These are phyloP conservation scores for Eristalis arbustorum DNA, from an alignment of 2,888 invertebrate genomes.

Conservation along the genomic window DNA sequence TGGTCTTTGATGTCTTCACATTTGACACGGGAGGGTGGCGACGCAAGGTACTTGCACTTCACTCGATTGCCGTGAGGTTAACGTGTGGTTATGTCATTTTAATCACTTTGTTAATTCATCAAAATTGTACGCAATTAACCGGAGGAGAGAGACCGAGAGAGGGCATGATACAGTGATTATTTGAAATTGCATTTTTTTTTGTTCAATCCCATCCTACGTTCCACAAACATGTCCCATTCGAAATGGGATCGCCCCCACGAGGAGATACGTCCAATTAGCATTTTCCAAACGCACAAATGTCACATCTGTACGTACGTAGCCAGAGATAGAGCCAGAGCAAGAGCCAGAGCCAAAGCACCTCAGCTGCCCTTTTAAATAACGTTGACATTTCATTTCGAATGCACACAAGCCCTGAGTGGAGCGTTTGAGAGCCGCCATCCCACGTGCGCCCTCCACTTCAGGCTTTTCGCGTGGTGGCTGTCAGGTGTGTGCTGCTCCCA, in stretches of 20 bases:
- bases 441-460: conserved; percentile 3
- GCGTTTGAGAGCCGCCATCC: not conserved
- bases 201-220: not conserved
- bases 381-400: conserved; percentile 29
- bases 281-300: conserved; percentile 22
- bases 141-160: not conserved
- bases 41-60: conserved; percentile 1
- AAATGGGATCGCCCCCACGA: not conserved
- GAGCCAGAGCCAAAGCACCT: too few species aligned
- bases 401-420: conserved; percentile 13
- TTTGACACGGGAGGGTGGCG: not conserved
- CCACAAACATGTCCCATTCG: not conserved
- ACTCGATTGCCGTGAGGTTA: not conserved
- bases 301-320: not conserved
- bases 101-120: not conserved
- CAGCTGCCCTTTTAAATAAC: conserved; percentile 14
- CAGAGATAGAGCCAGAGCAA: not conserved
- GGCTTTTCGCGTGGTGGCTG: not conserved
- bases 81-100: not conserved
- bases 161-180: not conserved
- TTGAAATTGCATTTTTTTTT: not conserved
- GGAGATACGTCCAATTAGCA: conserved; percentile 34
- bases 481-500: not conserved
- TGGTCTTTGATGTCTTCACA: not conserved
- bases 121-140: not conserved